A percentile compares a stretch with the other conserved stretches of the same genome.
These are phyloP conservation scores for Lathronympha strigana DNA, from an alignment of 2,888 invertebrate species.

Conservation along the genomic window DNA sequence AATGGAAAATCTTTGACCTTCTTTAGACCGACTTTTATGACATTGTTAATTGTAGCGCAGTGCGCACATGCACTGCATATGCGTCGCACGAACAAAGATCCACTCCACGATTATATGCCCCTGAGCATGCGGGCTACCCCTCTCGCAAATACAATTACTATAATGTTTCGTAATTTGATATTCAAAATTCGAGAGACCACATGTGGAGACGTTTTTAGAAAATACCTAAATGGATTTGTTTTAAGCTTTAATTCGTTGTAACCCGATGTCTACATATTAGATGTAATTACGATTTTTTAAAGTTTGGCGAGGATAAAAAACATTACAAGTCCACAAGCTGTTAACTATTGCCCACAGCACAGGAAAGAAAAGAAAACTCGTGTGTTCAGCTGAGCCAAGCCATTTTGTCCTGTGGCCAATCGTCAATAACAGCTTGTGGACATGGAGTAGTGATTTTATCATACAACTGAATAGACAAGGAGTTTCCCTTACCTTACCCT, in stretches of 20 bases:
- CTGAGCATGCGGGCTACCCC: conserved; percentile 13
- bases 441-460: too few relatives aligned
- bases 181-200: conserved; percentile 17
- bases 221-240: neutral
- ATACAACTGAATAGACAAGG: too few relatives aligned
- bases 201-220: neutral
- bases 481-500: too few relatives aligned
- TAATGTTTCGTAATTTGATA: conserved; percentile 24
- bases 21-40: neutral
- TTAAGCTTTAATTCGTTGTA: neutral
- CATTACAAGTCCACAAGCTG: too few relatives aligned
- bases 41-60: neutral
- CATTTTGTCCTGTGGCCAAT: too few relatives aligned
- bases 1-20: neutral
- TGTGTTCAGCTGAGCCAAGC: too few relatives aligned
- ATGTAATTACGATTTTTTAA: too few relatives aligned
- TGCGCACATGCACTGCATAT: conserved; percentile 1
- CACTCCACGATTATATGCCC: neutral
- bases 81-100: neutral
- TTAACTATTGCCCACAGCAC: too few relatives aligned
- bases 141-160: conserved; percentile 11
- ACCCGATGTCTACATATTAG: too few relatives aligned
- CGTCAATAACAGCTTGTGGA: too few relatives aligned
- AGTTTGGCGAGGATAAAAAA: too few relatives aligned
- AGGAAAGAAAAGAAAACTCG: too few relatives aligned